Conservation (phyloP, 1,140 invertebrate species). For the Bombus sibiricus region DNA sequence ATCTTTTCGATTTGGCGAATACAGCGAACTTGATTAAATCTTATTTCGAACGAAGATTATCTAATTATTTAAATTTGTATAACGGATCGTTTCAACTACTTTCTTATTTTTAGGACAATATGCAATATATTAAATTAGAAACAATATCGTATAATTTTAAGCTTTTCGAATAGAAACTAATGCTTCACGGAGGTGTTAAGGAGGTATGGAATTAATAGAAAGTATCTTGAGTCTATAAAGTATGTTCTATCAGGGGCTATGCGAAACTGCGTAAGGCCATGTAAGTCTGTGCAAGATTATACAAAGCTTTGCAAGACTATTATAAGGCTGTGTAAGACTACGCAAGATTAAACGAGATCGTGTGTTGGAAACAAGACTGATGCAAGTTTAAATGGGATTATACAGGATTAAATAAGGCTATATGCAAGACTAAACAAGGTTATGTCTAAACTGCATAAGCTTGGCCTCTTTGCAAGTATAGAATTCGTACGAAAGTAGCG, state of each 20-base stretch:
- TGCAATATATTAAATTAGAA: too few species aligned
- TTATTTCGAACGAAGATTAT: too few species aligned
- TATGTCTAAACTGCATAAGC: constrained; percentile 2
- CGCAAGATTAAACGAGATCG: constrained; percentile 11
- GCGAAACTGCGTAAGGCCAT: neutral
- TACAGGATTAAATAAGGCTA: constrained; percentile 5
- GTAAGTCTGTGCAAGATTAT: constrained; percentile 11
- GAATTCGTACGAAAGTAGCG: neutral
- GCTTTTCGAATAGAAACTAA: neutral
- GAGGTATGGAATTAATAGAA: neutral
- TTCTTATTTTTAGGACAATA: too few species aligned
- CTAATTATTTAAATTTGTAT: too few species aligned
- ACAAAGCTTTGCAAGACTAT: neutral
- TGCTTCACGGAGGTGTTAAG: neutral
- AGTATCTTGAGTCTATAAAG: neutral
- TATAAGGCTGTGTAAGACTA: constrained; percentile 12
- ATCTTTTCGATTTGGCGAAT: too few species aligned
- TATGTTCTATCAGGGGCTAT: too few species aligned
- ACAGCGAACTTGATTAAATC: too few species aligned
- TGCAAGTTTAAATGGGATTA: constrained; percentile 16
- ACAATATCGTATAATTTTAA: too few species aligned
- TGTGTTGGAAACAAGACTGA: constrained; percentile 12
- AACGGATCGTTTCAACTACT: too few species aligned
- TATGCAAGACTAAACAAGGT: constrained; percentile 7
- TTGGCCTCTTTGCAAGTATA: neutral